Conservation (phyloP, 2,797 vertebrate species). For the Sphenodon punctatus region DNA sequence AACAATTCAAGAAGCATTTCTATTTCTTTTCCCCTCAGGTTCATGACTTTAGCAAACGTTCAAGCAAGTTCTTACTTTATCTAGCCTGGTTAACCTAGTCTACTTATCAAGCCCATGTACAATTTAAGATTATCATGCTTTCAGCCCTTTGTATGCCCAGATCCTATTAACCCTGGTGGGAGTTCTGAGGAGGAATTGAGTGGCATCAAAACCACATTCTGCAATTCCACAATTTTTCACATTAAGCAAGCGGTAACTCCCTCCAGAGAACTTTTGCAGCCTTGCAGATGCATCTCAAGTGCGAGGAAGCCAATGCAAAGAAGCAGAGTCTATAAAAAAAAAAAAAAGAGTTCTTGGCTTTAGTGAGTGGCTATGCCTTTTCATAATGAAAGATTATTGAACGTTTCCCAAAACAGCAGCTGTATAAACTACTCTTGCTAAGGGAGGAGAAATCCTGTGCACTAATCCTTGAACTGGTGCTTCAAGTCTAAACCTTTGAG, state of each 20-base stretch:
- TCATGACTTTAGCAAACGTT: slow-evolving; percentile 32
- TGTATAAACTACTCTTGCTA: not conserved
- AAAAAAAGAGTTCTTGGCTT: slow-evolving; percentile 34
- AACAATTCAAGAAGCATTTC: too few species aligned
- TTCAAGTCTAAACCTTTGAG: not conserved
- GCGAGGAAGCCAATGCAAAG: slow-evolving; percentile 6
- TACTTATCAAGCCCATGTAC: slow-evolving; percentile 36
- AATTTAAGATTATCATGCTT: not conserved
- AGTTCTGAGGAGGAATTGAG: slow-evolving; percentile 10
- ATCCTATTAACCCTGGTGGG: slow-evolving; percentile 9
- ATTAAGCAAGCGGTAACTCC: not conserved
- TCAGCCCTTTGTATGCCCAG: not conserved
- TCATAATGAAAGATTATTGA: slow-evolving; percentile 36
- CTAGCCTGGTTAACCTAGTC: slow-evolving; percentile 51
- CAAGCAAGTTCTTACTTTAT: not conserved
- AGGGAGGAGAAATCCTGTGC: not conserved
- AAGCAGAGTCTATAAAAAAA: not conserved
- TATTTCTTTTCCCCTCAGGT: too few species aligned
- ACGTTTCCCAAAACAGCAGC: slow-evolving; percentile 3
- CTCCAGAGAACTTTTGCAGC: slow-evolving; percentile 7
- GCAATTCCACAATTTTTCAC: slow-evolving; percentile 13
- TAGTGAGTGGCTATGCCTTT: not conserved
- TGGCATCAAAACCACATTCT: not conserved
- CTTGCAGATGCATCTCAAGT: not conserved
- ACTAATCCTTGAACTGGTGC: not conserved